Conservation (phyloP, 2,797 vertebrate species). For the Pseudochirops cupreus region DNA sequence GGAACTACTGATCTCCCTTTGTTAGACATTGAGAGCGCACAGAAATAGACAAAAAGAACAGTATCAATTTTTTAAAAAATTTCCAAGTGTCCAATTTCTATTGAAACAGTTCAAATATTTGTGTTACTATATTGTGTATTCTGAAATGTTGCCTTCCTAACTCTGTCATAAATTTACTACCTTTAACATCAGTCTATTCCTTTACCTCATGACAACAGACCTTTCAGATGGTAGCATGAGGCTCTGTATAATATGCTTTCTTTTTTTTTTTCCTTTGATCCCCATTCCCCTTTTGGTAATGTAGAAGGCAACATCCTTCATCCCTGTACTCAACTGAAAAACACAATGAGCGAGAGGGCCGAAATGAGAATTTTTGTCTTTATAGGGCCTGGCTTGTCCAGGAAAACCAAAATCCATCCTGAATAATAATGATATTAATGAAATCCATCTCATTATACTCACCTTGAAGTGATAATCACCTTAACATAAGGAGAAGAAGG, state of each 20-base stretch:
- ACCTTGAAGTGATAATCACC: neutral
- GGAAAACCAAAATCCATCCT: conserved; percentile 67
- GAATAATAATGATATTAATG: conserved; percentile 35
- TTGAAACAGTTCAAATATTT: neutral
- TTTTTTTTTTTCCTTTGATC: neutral
- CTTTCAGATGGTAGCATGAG: conserved; percentile 2
- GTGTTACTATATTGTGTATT: neutral
- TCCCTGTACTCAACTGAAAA: conserved; percentile 49
- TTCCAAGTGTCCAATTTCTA: conserved; percentile 5
- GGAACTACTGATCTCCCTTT: neutral
- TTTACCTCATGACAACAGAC: neutral
- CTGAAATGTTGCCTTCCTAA: conserved; percentile 2
- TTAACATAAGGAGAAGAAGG: conserved; percentile 28
- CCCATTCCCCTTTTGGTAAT: neutral
- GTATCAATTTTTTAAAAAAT: neutral
- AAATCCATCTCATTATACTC: conserved; percentile 42
- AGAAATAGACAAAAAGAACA: neutral
- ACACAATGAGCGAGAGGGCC: conserved; percentile 58
- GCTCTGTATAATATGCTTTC: neutral
- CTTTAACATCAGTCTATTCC: conserved; percentile 17
- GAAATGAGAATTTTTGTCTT: conserved; percentile 37
- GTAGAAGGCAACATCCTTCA: conserved; percentile 61
- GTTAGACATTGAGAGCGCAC: neutral
- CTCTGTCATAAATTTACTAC: neutral
- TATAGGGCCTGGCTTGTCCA: conserved; percentile 51